These are phyloP conservation scores for Bombyx huttoni DNA, from an alignment of 2,888 invertebrate genomes.

Conservation along the genomic window DNA sequence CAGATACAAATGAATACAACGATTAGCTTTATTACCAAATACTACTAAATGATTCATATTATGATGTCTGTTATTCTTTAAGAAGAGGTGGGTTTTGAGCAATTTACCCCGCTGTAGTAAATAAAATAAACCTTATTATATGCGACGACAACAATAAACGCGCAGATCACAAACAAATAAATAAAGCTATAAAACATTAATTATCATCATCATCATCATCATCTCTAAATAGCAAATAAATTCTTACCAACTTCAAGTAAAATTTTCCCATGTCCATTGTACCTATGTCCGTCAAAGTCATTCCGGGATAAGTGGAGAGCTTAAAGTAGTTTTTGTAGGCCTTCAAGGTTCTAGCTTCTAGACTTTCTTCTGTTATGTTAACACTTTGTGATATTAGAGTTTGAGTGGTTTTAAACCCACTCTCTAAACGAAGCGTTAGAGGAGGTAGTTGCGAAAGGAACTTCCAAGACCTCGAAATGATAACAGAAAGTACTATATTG, in stretches of 20 bases:
- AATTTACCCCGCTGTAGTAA: too few relatives aligned
- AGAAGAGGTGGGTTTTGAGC: too few relatives aligned
- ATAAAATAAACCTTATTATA: too few relatives aligned
- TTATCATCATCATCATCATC: background rate
- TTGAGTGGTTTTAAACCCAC: constrained; percentile 45
- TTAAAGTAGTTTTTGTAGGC: constrained; percentile 50
- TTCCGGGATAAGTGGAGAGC: constrained; percentile 24
- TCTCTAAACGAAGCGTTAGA: constrained; percentile 63
- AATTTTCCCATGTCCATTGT: constrained; percentile 39
- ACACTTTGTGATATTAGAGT: constrained; percentile 36
- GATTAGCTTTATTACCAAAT: too few relatives aligned
- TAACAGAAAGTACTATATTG: constrained; percentile 53
- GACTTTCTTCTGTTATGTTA: constrained; percentile 28
- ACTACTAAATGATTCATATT: too few relatives aligned
- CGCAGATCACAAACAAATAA: background rate
- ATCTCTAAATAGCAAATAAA: background rate
- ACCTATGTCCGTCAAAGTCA: constrained; percentile 43
- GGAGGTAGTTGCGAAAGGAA: constrained; percentile 73
- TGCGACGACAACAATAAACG: too few relatives aligned
- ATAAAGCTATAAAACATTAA: too few relatives aligned
- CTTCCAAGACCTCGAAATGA: constrained; percentile 57
- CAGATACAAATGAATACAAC: too few relatives aligned
- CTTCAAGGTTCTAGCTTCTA: constrained; percentile 33
- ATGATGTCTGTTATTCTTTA: too few relatives aligned
- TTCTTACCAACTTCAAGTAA: constrained; percentile 58